phyloP scores from a whole-genome alignment of 37 sponge, comb jelly and placozoan species.

The Bolinopsis microptera region DNA sequence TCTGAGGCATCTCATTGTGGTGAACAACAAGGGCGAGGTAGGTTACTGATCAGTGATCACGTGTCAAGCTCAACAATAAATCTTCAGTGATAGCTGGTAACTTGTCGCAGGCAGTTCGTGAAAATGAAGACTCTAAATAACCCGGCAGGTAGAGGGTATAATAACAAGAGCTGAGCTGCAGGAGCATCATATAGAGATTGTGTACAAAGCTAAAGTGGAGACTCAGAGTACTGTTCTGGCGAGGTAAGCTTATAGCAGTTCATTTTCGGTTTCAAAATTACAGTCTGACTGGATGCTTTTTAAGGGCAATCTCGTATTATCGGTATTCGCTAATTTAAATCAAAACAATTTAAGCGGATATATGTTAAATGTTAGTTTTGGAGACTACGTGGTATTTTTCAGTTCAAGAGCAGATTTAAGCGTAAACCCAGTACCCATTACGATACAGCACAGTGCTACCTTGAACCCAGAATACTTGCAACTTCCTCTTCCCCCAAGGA shows the following conservation, averaged over 20 bases:
- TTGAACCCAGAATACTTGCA: not conserved
- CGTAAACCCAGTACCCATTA: not conserved
- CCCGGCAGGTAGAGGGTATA: constrained; percentile 33
- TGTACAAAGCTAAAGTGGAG: constrained; percentile 38
- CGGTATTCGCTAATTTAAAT: no score
- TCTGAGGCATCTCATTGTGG: constrained; percentile 88
- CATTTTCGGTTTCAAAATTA: no score
- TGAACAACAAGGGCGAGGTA: constrained; percentile 82
- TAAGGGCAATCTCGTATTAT: no score
- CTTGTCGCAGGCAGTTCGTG: no score
- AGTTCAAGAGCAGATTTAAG: not conserved
- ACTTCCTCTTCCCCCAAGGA: not conserved
- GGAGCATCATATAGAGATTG: constrained; percentile 42
- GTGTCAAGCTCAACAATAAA: not conserved
- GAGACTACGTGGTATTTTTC: no score
- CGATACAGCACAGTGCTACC: not conserved
- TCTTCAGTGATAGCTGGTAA: no score
- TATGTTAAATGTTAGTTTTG: no score
- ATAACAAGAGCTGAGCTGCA: constrained; percentile 37
- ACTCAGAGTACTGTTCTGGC: not conserved
- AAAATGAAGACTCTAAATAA: no score
- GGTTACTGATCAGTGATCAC: constrained; percentile 5
- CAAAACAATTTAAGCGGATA: no score
- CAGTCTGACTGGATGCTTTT: no score
- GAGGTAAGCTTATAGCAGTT: no score